These are phyloP conservation scores for Muricea muricata DNA, from an alignment of 92 coral and sea anemone species.

Conservation along the genomic window DNA sequence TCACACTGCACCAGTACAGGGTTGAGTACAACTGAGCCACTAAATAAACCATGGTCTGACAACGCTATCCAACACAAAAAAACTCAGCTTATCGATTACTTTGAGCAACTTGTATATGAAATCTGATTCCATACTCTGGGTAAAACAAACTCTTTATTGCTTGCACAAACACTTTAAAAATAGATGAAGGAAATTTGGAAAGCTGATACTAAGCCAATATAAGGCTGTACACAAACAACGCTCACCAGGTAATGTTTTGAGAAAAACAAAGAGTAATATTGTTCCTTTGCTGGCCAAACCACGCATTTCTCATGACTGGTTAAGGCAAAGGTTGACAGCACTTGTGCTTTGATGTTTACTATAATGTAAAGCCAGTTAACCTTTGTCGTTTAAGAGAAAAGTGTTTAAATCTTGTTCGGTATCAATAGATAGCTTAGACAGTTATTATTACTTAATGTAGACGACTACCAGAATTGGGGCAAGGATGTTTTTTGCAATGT, in stretches of 20 bases:
- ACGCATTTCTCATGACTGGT: neutral
- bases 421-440: no score
- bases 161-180: neutral
- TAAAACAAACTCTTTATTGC: no score
- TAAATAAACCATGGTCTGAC: neutral
- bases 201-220: neutral
- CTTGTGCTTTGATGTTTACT: neutral
- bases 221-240: neutral
- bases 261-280: neutral
- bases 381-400: neutral
- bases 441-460: no score
- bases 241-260: neutral
- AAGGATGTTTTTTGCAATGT: no score
- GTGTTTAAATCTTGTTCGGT: no score
- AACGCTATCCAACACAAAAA: neutral
- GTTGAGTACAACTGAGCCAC: neutral
- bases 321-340: neutral
- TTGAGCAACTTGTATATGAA: no score
- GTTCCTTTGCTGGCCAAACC: neutral
- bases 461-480: neutral
- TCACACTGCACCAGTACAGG: neutral
- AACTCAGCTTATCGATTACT: no score
- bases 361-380: neutral
- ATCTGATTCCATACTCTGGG: no score
- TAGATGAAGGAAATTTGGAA: neutral